These are phyloP conservation scores for Anolis sagrei DNA, from an alignment of 2,113 vertebrate genomes.

Conservation along the genomic window DNA sequence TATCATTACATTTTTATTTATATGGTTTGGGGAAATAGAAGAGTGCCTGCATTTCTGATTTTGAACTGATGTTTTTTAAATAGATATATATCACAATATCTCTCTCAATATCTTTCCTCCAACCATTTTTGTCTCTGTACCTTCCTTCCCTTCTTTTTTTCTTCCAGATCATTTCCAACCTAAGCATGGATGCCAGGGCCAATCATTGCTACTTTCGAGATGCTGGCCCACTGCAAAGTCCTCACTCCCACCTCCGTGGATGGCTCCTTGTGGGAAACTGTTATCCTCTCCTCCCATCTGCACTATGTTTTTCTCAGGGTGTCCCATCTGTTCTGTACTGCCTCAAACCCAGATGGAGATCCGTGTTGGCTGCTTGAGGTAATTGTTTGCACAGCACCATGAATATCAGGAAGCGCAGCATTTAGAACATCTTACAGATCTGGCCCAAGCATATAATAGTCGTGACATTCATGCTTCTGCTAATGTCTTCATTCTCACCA, in stretches of 20 bases:
- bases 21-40: too few relatives aligned
- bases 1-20: too few relatives aligned
- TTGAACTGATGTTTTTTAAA: neutral
- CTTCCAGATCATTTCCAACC: neutral
- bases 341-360: conserved; percentile 5
- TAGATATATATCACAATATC: neutral
- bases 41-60: neutral
- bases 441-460: neutral
- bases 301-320: neutral
- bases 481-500: neutral
- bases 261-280: neutral
- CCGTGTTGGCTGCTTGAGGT: neutral
- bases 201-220: neutral
- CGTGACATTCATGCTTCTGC: neutral
- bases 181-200: neutral
- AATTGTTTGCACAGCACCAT: neutral
- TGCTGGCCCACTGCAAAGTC: neutral
- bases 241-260: neutral
- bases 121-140: neutral
- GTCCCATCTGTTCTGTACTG: neutral
- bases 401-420: neutral
- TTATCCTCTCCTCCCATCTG: neutral
- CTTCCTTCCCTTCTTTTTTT: neutral
- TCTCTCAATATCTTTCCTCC: neutral
- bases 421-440: neutral